These are phyloP conservation scores for Molossus molossus DNA, from an alignment of 2,797 vertebrate genomes.

Conservation along the genomic window DNA sequence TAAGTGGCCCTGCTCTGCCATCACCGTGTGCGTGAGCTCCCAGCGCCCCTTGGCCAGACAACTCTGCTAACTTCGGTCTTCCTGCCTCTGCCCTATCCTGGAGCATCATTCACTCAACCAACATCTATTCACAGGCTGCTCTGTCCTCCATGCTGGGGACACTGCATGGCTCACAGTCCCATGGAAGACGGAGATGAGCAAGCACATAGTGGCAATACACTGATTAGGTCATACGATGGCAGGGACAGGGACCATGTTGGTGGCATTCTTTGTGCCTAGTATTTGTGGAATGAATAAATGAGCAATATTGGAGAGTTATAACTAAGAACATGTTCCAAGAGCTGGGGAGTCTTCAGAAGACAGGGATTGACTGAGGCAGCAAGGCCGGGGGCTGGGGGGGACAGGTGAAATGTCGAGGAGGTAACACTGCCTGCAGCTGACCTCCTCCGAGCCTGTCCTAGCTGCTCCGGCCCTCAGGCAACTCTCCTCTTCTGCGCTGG, in stretches of 20 bases:
- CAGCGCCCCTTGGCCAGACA: background rate
- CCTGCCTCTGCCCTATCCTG: background rate
- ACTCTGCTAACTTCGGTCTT: background rate
- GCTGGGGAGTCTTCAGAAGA: background rate
- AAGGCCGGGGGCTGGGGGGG: background rate
- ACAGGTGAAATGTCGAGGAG: background rate
- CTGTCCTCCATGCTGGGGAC: background rate
- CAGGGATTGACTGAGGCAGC: background rate
- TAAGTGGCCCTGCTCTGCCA: background rate
- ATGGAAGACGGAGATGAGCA: background rate
- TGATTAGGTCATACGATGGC: background rate
- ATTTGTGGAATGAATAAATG: background rate
- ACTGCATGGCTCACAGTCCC: background rate
- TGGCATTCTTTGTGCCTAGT: background rate
- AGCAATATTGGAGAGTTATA: background rate
- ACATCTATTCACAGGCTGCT: background rate
- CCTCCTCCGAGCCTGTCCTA: background rate
- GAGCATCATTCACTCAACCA: accelerated
- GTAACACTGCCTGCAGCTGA: background rate
- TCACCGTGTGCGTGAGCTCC: background rate
- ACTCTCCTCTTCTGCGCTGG: background rate
- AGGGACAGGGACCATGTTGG: background rate
- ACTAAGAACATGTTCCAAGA: background rate
- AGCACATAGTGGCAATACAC: background rate
- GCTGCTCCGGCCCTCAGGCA: background rate